Evolutionary conservation across 2,113 vertebrate genomes (phyloP), one percentile per base, ranked within the genome.

Genomic region (Archilochus colubris): DNA sequence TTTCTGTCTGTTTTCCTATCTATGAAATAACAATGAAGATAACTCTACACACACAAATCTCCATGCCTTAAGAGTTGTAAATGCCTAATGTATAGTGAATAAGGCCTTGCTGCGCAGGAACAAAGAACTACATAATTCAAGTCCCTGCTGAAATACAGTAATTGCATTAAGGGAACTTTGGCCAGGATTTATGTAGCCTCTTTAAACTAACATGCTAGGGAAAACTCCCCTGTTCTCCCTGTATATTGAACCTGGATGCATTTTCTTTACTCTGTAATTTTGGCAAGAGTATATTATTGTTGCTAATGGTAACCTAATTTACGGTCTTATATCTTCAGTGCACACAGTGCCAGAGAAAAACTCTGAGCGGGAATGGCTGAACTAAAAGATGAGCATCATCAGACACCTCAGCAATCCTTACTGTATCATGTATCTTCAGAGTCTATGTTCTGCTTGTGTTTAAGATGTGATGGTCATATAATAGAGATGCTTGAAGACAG

Each of bases 391-490:
- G 2, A 86, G 40, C 21, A 1, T 11, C 28, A 30, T 76, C 40
- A 44, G 50, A 54, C 6, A 61, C 21, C 9, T 80, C 36, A 46
- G 9, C 23, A 69, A 3, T 53, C 31, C 44, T 90, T 72, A 15
- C 3, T 25, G 19, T 57, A 8, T 48, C 6, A 0, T 22, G 6
- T 19, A 0, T 70, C 57, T 58, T 84, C 20, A 43, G 38, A 55
- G 20, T 40, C 21, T 55, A 4, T 25, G 22, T 3, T 67, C 24
- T 84, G n/a, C 2, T 1, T 33, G 19, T 36, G 13, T 66, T 67
- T 67, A 18, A 43, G 81, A 46, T 44, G 15, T 48, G 33, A 28
- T 53, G 2, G 51, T 80, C n/a, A 11, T 18, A 10, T 28, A 24
- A 46, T 70, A 24, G 22, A 82, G 50, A 79, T 87, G 20, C 44